Conservation (phyloP, 2,888 invertebrate genomes). For the Microctonus brassicae region DNA sequence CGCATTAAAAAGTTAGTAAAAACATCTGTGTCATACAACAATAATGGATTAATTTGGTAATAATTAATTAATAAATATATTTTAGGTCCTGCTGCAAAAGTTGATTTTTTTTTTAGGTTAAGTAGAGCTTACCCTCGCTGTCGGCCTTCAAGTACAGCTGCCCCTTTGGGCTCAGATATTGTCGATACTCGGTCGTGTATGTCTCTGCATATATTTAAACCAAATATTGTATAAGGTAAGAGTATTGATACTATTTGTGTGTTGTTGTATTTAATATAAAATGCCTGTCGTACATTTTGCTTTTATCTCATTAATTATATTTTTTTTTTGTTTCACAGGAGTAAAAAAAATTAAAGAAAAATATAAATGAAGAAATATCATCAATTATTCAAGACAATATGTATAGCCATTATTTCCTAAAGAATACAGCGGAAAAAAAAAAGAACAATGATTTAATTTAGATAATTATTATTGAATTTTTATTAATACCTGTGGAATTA, state of each 20-base stretch:
- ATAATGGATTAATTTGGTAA: not conserved
- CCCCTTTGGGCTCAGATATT: slow-evolving; percentile 83
- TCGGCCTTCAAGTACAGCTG: slow-evolving; percentile 88
- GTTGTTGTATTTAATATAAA: not conserved
- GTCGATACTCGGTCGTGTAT: slow-evolving; percentile 81
- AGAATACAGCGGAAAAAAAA: not conserved
- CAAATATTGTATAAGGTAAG: slow-evolving; percentile 51
- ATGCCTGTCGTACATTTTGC: not conserved
- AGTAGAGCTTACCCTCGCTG: slow-evolving; percentile 81
- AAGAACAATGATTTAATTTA: not conserved
- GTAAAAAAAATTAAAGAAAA: too few species aligned
- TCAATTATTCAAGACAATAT: too few species aligned
- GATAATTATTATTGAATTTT: not conserved
- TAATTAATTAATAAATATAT: not conserved
- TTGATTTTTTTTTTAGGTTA: slow-evolving; percentile 41
- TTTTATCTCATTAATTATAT: not conserved
- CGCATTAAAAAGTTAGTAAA: not conserved
- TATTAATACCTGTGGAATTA: slow-evolving; percentile 74
- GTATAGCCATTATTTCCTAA: not conserved
- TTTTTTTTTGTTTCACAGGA: too few species aligned
- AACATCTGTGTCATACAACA: not conserved
- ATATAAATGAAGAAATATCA: too few species aligned
- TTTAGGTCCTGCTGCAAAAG: slow-evolving; percentile 11
- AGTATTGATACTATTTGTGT: slow-evolving; percentile 17
- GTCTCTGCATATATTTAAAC: slow-evolving; percentile 68